Percentiles rank a stretch among this genome's conserved stretches.
These are phyloP conservation scores for Lasioglossum oenotherae DNA, from an alignment of 2,888 invertebrate genomes.

Conservation along the genomic window DNA sequence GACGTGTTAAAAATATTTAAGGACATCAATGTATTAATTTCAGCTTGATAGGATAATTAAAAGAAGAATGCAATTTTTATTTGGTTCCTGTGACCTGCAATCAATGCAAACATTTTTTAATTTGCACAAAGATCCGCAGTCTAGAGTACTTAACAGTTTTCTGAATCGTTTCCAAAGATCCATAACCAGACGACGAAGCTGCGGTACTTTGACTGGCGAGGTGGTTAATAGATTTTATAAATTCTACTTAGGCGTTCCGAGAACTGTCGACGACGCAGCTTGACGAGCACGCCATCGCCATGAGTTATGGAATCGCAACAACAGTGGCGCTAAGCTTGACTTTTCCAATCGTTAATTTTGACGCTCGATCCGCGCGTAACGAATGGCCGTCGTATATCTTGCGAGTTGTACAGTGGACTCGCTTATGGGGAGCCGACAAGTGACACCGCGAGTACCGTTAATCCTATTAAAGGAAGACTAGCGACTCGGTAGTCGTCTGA, in stretches of 20 bases:
- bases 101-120: too few relatives aligned
- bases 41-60: too few relatives aligned
- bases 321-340: constrained; percentile 58
- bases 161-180: neutral
- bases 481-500: constrained; percentile 66
- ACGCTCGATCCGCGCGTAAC: constrained; percentile 60
- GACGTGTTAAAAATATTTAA: too few relatives aligned
- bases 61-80: too few relatives aligned
- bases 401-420: constrained; percentile 30
- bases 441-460: constrained; percentile 69
- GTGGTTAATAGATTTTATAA: neutral
- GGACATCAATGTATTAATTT: too few relatives aligned
- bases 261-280: constrained; percentile 18
- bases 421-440: constrained; percentile 64
- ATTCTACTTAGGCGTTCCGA: neutral
- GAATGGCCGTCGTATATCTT: constrained; percentile 69
- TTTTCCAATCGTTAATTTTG: constrained; percentile 70
- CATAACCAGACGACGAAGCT: neutral
- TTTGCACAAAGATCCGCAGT: too few relatives aligned
- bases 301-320: constrained; percentile 65
- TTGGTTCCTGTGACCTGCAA: too few relatives aligned
- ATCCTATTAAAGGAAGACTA: constrained; percentile 71
- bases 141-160: neutral
- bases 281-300: constrained; percentile 26
- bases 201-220: too few relatives aligned